Evolutionary conservation across 2,888 invertebrate species (phyloP).

Genomic region (Ethmia dodecea): DNA sequence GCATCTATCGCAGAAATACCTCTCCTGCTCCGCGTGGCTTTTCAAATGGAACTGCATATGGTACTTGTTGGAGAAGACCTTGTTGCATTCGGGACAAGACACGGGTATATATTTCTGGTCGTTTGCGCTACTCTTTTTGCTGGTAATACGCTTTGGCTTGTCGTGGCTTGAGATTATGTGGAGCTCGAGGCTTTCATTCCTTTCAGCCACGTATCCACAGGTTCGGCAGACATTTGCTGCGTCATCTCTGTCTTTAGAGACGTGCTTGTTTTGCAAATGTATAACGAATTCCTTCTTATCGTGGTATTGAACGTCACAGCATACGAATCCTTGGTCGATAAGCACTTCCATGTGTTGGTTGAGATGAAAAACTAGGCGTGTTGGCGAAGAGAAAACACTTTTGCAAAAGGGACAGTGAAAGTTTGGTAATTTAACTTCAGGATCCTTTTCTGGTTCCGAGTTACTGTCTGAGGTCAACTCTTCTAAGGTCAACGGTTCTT

Average conservation of each 20-base stretch:
- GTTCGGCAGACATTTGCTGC: conserved; percentile 29
- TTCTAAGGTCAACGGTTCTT: conserved; percentile 37
- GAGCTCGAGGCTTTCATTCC: conserved; percentile 19
- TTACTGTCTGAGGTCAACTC: conserved; percentile 26
- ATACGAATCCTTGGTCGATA: conserved; percentile 30
- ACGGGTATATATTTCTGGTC: conserved; percentile 54
- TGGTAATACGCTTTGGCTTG: conserved; percentile 6
- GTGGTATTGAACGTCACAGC: conserved; percentile 34
- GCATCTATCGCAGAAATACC: conserved; percentile 57
- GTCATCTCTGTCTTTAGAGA: conserved; percentile 10
- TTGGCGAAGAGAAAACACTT: conserved; percentile 41
- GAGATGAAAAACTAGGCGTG: conserved; percentile 45
- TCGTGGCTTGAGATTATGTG: conserved; percentile 30
- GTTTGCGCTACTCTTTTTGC: conserved; percentile 22
- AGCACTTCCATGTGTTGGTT: conserved; percentile 40
- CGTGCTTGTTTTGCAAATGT: conserved; percentile 43
- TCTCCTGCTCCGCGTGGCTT: conserved; percentile 35
- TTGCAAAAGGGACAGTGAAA: conserved; percentile 47
- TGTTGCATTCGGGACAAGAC: conserved; percentile 66
- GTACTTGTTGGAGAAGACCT: conserved; percentile 67
- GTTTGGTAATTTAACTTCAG: conserved; percentile 17
- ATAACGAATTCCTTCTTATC: conserved; percentile 32
- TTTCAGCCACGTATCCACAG: conserved; percentile 32
- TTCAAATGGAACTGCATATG: conserved; percentile 63
- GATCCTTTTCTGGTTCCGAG: conserved; percentile 1